Percentiles rank a stretch among this genome's conserved stretches.
Evolutionary conservation across 2,797 vertebrate species (phyloP).

Genomic region (Nyctalus aviator): DNA sequence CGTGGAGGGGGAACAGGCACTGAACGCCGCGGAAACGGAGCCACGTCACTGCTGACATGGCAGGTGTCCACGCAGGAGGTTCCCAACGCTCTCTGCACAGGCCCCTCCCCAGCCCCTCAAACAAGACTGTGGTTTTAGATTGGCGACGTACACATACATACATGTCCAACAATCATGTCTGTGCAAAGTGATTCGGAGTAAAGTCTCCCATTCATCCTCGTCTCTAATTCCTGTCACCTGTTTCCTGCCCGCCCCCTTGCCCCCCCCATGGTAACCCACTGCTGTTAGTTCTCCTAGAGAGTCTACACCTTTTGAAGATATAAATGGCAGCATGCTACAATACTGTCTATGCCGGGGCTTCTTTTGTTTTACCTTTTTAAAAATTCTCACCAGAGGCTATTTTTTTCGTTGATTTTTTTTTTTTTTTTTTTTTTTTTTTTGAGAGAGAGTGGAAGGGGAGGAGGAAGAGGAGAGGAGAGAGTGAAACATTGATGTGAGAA

Average conservation of each 20-base stretch:
- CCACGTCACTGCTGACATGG: no score
- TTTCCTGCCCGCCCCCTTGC: no score
- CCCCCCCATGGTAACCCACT: background rate
- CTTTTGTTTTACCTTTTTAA: no score
- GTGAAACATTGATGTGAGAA: no score
- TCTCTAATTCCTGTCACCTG: background rate
- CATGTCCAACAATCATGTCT: background rate
- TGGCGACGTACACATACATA: background rate
- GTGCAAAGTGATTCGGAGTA: background rate
- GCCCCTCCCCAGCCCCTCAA: background rate
- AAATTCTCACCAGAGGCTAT: no score
- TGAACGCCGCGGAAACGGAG: background rate
- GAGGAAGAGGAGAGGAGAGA: no score
- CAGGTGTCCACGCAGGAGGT: accelerated
- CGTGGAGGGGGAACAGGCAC: background rate
- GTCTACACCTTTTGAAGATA: no score
- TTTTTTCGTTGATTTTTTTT: no score
- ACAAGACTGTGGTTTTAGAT: background rate
- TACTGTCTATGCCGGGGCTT: no score
- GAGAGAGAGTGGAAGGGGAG: no score
- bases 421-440: no score
- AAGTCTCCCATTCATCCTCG: background rate
- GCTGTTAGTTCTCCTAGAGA: background rate
- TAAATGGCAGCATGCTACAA: no score
- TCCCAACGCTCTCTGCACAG: background rate